phyloP scores from a whole-genome alignment of 2,888 invertebrate species.

The Rapana venosa region DNA sequence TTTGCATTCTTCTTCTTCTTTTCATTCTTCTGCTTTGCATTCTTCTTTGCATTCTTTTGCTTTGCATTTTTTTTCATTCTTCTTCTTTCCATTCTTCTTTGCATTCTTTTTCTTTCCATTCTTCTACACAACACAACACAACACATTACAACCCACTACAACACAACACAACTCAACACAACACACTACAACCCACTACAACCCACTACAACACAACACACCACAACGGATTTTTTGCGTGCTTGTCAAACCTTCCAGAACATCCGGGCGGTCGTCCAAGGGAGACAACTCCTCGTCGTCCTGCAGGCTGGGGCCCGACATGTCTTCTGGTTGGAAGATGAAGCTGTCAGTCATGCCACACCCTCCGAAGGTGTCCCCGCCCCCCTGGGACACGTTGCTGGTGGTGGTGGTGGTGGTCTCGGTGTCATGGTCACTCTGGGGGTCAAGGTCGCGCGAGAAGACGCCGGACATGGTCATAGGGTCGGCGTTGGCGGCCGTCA shows the following conservation, averaged over 20 bases:
- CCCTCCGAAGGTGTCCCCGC: slow-evolving; percentile 14
- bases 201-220: too few relatives aligned
- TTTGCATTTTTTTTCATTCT: too few relatives aligned
- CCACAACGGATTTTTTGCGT: too few relatives aligned
- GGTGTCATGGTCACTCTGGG: slow-evolving; percentile 18
- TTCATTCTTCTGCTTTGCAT: too few relatives aligned
- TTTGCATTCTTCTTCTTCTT: too few relatives aligned
- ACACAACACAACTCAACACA: too few relatives aligned
- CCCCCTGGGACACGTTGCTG: slow-evolving; percentile 15
- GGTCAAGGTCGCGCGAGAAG: slow-evolving; percentile 38
- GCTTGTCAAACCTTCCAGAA: background rate
- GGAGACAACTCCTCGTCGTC: background rate
- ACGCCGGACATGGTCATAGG: slow-evolving; percentile 40
- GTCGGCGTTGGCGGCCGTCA: slow-evolving; percentile 17
- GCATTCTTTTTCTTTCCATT: too few relatives aligned
- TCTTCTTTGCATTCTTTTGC: too few relatives aligned
- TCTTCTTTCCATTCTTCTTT: too few relatives aligned
- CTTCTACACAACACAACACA: too few relatives aligned
- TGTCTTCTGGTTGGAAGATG: slow-evolving; percentile 3
- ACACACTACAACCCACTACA: too few relatives aligned
- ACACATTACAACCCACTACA: too few relatives aligned
- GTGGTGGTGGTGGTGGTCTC: slow-evolving; percentile 1
- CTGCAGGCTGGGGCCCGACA: background rate
- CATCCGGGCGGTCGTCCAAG: background rate
- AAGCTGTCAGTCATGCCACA: slow-evolving; percentile 41